These are phyloP conservation scores for Nemoura dubitans DNA, from an alignment of 2,888 invertebrate species.

Conservation along the genomic window DNA sequence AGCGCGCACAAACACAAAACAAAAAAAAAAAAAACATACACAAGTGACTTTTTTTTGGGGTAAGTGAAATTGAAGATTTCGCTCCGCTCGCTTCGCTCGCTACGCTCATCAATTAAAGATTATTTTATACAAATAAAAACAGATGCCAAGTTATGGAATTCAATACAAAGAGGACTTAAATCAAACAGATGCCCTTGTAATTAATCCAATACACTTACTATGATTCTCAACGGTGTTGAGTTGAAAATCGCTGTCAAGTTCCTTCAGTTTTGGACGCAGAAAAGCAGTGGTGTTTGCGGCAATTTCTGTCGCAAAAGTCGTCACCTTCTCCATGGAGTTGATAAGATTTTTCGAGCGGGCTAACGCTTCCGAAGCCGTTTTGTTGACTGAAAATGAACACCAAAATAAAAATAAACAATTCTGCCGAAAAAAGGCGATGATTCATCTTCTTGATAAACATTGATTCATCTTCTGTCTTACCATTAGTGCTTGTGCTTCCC, in stretches of 20 bases:
- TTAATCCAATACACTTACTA: constrained; percentile 36
- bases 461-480: constrained; percentile 8
- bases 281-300: neutral
- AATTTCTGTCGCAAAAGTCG: neutral
- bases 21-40: too few species aligned
- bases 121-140: too few species aligned
- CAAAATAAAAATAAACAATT: neutral
- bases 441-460: too few species aligned
- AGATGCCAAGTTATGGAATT: too few species aligned
- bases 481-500: constrained; percentile 16
- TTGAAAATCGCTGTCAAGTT: constrained; percentile 46
- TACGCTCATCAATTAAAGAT: too few species aligned
- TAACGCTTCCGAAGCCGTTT: constrained; percentile 8
- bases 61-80: too few species aligned
- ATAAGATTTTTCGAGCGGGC: neutral
- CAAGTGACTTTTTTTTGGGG: too few species aligned
- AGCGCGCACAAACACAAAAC: too few species aligned
- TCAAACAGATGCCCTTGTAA: constrained; percentile 38
- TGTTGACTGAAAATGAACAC: constrained; percentile 9
- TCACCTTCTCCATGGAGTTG: neutral
- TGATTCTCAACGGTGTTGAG: constrained; percentile 43
- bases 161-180: too few species aligned
- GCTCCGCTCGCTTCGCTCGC: too few species aligned
- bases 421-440: neutral
- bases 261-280: constrained; percentile 42